Base-by-base conservation (phyloP, 53 echinoderm and acorn worm species). In the Holothuria leucospilota region DNA sequence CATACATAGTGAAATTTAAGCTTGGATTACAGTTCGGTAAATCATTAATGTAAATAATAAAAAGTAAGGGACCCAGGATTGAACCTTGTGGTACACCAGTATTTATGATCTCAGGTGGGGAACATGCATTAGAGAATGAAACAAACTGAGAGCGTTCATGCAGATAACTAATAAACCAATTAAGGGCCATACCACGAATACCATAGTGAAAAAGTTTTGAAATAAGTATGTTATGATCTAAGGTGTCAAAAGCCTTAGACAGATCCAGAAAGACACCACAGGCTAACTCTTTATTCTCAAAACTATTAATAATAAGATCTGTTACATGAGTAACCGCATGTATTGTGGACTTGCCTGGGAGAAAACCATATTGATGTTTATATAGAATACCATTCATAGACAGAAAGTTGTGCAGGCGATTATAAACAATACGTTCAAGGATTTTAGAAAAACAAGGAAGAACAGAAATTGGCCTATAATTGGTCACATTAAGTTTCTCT, bases 401-500 rank as follows among this genome's bases (percentile, higher is more conserved):
- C 25, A 85, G 56, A 27, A 85, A 90, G 20, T 62, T 63, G 30
- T 64, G 49, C 25, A 84, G 77, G 1, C 65, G 41, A 52, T 89
- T 89, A 41, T 77, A 90, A 34, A 79, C 49, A 5, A 85, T 39
- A 30, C 90, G 27, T 24, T 90, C 85, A 13, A 90, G 70, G 39
- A 90, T 68, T 53, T 85, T 90, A 2, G 85, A 90, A 40, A 90
- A 79, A 29, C 90, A 90, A 39, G 78, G 79, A 23, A 78, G 69
- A 69, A 85, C 53, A 29, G 85, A 90, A 68, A 90, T 85, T 34
- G 90, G 80, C 29, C 80, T 46, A 29, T 68, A 90, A 62, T 90
- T 90, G 34, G 6, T 49, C n/a, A 85, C 38, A 20, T 46, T 34
- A 11, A 63, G 40, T 8, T 59, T 21, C 20, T 90, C 78, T 14